phyloP scores from a whole-genome alignment of 2,888 invertebrate genomes.

The Troides aeacus region DNA sequence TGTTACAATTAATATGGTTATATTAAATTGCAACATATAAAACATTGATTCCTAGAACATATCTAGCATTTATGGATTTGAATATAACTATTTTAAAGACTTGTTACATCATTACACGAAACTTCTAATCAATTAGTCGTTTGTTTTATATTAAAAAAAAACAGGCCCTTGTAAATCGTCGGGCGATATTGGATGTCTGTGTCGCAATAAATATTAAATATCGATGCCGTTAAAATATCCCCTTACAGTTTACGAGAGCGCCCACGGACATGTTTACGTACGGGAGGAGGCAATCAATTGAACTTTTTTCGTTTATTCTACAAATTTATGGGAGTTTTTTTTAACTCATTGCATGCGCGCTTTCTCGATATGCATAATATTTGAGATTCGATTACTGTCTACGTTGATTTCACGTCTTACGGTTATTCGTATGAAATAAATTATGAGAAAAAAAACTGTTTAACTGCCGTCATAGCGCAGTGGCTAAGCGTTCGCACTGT shows the following conservation, averaged over 20 bases:
- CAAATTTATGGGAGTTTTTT: conserved; percentile 46
- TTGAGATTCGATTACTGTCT: conserved; percentile 38
- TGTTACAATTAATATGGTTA: background rate
- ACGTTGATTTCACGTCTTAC: conserved; percentile 24
- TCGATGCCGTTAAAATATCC: conserved; percentile 78
- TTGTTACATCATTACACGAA: conserved; percentile 21
- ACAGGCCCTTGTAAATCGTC: conserved; percentile 68
- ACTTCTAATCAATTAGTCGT: conserved; percentile 42
- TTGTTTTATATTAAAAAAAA: conserved; percentile 45
- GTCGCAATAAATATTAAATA: conserved; percentile 79
- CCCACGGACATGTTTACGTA: conserved; percentile 73
- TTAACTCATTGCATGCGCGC: conserved; percentile 50
- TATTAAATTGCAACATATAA: background rate
- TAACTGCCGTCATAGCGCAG: background rate
- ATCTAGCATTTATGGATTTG: background rate
- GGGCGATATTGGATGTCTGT: conserved; percentile 76
- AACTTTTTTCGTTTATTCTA: conserved; percentile 62
- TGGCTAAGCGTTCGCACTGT: background rate
- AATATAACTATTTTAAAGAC: background rate
- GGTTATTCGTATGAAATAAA: background rate
- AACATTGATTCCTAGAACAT: background rate
- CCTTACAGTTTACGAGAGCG: conserved; percentile 78
- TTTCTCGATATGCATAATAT: conserved; percentile 54
- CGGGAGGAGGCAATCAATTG: conserved; percentile 69
- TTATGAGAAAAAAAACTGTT: background rate